Conservation (phyloP, 2,113 vertebrate species). For the Epinephelus lanceolatus region DNA sequence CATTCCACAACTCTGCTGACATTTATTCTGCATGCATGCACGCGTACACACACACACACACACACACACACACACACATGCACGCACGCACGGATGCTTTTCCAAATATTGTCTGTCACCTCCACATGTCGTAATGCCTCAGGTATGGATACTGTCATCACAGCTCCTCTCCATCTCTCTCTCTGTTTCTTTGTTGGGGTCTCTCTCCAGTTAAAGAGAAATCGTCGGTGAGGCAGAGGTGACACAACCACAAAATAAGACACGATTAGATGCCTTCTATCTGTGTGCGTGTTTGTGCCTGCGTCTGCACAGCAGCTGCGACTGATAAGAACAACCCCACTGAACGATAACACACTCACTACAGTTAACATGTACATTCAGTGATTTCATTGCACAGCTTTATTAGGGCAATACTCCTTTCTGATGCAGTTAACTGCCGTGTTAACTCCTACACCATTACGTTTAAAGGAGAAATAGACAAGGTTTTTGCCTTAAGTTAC, state of each 20-base stretch:
- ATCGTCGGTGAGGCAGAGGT: slow-evolving; percentile 36
- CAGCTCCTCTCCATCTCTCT: slow-evolving; percentile 23
- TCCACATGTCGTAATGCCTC: slow-evolving; percentile 54
- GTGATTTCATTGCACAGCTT: background rate
- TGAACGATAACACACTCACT: background rate
- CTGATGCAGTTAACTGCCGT: background rate
- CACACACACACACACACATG: slow-evolving; percentile 11
- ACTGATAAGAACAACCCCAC: background rate
- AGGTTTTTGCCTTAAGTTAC: no score
- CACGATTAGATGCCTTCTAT: slow-evolving; percentile 23
- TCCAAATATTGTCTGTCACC: slow-evolving; percentile 55
- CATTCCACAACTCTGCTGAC: slow-evolving; percentile 25
- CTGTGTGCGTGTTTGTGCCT: slow-evolving; percentile 16
- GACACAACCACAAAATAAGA: slow-evolving; percentile 40
- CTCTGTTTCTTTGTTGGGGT: slow-evolving; percentile 36
- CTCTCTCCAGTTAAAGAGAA: slow-evolving; percentile 34
- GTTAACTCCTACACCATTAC: background rate
- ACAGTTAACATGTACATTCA: background rate
- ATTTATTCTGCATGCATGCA: background rate
- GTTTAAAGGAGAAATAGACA: no score
- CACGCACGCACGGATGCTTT: slow-evolving; percentile 10
- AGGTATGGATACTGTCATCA: slow-evolving; percentile 70
- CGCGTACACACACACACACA: background rate
- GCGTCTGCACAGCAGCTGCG: slow-evolving; percentile 15
- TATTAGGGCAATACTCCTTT: background rate